Conservation (phyloP, 1,140 invertebrate genomes). For the Branchinecta lindahli region DNA sequence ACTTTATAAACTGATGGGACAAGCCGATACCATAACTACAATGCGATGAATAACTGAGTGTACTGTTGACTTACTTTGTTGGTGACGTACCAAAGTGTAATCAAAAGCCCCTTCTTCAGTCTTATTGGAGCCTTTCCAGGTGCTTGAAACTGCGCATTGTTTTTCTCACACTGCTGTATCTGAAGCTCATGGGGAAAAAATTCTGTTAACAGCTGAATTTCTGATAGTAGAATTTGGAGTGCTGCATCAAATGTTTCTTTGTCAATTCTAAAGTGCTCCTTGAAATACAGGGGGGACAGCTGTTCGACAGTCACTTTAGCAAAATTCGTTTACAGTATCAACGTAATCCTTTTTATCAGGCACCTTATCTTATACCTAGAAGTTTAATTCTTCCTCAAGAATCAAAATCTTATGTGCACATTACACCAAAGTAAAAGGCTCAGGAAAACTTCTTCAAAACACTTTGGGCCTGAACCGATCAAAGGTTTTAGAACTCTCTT, state of each 20-base stretch:
- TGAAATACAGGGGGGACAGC: neutral
- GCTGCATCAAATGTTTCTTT: conserved; percentile 7
- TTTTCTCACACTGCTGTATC: conserved; percentile 8
- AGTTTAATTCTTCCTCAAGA: no score
- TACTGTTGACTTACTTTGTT: conserved; percentile 2
- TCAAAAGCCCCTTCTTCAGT: conserved; percentile 10
- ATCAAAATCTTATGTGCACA: no score
- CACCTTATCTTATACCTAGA: no score
- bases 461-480: conserved; percentile 4
- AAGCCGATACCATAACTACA: conserved; percentile 8
- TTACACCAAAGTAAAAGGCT: no score
- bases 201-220: neutral
- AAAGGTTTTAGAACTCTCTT: conserved; percentile 1
- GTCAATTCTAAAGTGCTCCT: conserved; percentile 2
- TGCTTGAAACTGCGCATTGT: neutral
- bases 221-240: conserved; percentile 1
- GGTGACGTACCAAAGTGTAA: conserved; percentile 8
- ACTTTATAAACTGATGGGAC: conserved; percentile 6
- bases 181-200: neutral
- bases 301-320: neutral
- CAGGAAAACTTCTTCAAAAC: no score
- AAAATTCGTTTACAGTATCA: no score
- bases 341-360: no score
- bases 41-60: conserved; percentile 4
- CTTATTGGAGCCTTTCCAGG: neutral